These are phyloP conservation scores for Centrocercus urophasianus DNA, from an alignment of 2,113 vertebrate species.

Conservation along the genomic window DNA sequence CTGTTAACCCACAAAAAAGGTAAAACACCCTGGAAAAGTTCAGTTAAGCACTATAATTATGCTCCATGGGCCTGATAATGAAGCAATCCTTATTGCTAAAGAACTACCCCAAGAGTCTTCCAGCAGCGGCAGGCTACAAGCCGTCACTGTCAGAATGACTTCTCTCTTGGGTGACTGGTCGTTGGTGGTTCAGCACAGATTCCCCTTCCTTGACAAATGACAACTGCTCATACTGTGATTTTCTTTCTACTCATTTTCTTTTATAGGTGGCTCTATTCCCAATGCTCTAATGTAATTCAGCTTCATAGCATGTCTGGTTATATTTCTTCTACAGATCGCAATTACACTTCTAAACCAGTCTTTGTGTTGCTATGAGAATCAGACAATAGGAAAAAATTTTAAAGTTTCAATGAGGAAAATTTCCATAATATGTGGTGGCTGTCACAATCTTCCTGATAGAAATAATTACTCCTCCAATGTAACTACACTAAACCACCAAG, in stretches of 20 bases:
- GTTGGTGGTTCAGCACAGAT: neutral
- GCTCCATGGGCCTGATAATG: neutral
- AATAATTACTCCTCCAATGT: constrained; percentile 53
- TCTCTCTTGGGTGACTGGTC: neutral
- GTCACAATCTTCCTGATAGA: constrained; percentile 72
- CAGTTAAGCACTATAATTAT: neutral
- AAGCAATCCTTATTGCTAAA: neutral
- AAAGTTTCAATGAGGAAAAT: constrained; percentile 44
- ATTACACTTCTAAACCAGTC: constrained; percentile 48
- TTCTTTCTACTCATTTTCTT: constrained; percentile 41
- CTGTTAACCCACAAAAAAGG: neutral
- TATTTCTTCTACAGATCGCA: constrained; percentile 48
- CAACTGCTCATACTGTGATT: neutral
- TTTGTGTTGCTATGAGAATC: constrained; percentile 31
- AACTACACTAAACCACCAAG: constrained; percentile 22
- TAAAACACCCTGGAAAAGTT: fast-evolving
- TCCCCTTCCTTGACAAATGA: constrained; percentile 31
- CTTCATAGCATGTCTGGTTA: constrained; percentile 10
- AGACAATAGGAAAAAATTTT: neutral
- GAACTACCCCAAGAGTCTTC: neutral
- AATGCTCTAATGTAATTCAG: neutral
- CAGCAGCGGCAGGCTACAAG: neutral
- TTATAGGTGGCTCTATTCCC: constrained; percentile 37
- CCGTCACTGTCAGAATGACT: neutral
- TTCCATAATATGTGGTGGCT: constrained; percentile 67